Evolutionary conservation across 37 sponge, comb jelly and placozoan genomes (phyloP), one percentile per base, ranked within the genome.

Genomic region (Spongilla lacustris): DNA sequence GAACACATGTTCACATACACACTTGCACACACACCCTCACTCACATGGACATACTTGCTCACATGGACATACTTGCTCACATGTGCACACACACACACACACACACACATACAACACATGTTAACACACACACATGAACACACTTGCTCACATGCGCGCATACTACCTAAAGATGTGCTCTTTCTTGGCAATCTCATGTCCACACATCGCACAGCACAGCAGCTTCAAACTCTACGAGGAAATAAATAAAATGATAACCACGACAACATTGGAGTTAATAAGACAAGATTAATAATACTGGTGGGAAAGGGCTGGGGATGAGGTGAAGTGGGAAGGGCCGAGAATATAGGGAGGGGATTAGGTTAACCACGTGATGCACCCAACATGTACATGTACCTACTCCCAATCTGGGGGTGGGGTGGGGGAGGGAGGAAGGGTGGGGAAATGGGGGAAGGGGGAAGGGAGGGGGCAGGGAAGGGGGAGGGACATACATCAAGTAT

Each of bases 131-230:
- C 46, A 46, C 46, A 46, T 46, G 46, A 4, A 46, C 46, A 46
- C 46, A 46, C 46, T 10, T 46, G 46, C 46, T 8, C 46, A 46
- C 33, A 76, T 0, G 10, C 77, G 76, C 8, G 29, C 17, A 14
- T 4, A 12, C 1, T 33, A 83, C 85, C 85, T 89, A 83, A 96
- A 96, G 24, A 96, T 86, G 75, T 89, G 70, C 58, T 91, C 73
- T 83, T 94, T 94, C 41, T 88, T 31, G 21, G 92, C 83, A 37
- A 95, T 89, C 33, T 32, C 37, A 17, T 74, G 29, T 29, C 66
- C 73, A 49, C 95, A 95, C 26, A 75, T 0, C 4, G 36, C 66
- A 71, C 95, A 95, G 50, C 82, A 71, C 46, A 95, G 80, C 41
- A 89, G 79, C 41, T 92, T 92, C 46, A 88, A 84, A 27, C 75